Conservation (phyloP, 2,888 invertebrate species). For the Hirtodrosophila confusa region DNA sequence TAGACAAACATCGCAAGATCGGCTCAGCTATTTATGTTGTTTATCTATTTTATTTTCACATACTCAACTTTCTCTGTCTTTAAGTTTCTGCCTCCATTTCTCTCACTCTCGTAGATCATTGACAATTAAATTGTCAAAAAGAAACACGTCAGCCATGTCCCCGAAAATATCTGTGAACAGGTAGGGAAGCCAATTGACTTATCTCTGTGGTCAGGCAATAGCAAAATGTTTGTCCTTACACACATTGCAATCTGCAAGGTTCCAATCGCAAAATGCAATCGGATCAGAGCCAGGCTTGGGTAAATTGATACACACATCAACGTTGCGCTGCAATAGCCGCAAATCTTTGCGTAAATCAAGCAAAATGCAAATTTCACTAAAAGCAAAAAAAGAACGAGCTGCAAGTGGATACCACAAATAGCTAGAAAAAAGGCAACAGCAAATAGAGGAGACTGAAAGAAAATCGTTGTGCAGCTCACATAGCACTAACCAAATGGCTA, state of each 20-base stretch:
- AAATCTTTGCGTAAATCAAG: slow-evolving; percentile 78
- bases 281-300: slow-evolving; percentile 55
- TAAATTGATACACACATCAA: slow-evolving; percentile 79
- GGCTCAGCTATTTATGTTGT: too few species aligned
- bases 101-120: too few species aligned
- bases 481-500: slow-evolving; percentile 34
- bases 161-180: slow-evolving; percentile 55
- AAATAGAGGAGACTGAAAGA: slow-evolving; percentile 29
- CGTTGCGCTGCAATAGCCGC: slow-evolving; percentile 75
- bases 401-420: slow-evolving; percentile 30
- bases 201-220: slow-evolving; percentile 71
- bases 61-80: too few species aligned
- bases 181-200: slow-evolving; percentile 70
- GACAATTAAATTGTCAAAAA: too few species aligned
- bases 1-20: too few species aligned
- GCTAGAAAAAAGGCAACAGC: slow-evolving; percentile 9
- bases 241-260: slow-evolving; percentile 55
- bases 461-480: slow-evolving; percentile 54
- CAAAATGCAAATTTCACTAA: slow-evolving; percentile 75
- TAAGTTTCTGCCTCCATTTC: too few species aligned
- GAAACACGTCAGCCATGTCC: not conserved
- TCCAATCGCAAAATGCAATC: slow-evolving; percentile 45
- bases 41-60: too few species aligned
- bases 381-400: slow-evolving; percentile 40
- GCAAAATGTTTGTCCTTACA: slow-evolving; percentile 68